A percentile compares a stretch with the other conserved stretches of the same genome.
Conservation (phyloP, 2,797 vertebrate genomes). For the Champsocephalus gunnari region DNA sequence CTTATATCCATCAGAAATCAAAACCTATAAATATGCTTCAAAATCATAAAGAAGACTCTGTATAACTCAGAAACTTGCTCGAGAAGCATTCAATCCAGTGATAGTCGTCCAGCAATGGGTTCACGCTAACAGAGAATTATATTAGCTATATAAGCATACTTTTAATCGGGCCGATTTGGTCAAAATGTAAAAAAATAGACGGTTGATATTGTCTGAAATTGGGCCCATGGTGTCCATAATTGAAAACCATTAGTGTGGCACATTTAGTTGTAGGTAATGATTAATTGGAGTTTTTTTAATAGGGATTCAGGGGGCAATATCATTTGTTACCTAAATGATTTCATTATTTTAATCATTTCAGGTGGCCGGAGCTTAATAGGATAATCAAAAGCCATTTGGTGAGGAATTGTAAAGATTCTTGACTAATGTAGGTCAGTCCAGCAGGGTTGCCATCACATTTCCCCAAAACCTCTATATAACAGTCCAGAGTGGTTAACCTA, state of each 20-base stretch:
- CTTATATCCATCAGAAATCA: no score
- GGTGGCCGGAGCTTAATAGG: background rate
- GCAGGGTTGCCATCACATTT: slow-evolving; percentile 24
- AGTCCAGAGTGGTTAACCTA: background rate
- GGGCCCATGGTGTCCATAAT: background rate
- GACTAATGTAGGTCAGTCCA: slow-evolving; percentile 20
- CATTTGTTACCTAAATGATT: background rate
- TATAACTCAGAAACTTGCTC: no score
- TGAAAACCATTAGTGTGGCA: background rate
- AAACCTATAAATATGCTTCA: background rate
- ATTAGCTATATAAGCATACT: background rate
- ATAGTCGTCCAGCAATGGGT: background rate
- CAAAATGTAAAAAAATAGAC: background rate
- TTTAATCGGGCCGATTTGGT: background rate
- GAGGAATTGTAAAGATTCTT: slow-evolving; percentile 11
- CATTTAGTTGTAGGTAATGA: background rate
- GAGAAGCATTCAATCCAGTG: background rate
- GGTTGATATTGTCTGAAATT: no score
- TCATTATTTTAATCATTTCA: slow-evolving; percentile 10
- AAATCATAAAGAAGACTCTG: background rate
- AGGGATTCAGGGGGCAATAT: background rate
- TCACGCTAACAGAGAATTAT: no score
- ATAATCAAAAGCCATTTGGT: background rate
- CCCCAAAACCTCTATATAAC: slow-evolving; percentile 1
- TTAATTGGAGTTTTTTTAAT: background rate